Evolutionary conservation across 2,888 invertebrate genomes (phyloP), one percentile per base, ranked within the genome.

Genomic region (Abscondita cerata): DNA sequence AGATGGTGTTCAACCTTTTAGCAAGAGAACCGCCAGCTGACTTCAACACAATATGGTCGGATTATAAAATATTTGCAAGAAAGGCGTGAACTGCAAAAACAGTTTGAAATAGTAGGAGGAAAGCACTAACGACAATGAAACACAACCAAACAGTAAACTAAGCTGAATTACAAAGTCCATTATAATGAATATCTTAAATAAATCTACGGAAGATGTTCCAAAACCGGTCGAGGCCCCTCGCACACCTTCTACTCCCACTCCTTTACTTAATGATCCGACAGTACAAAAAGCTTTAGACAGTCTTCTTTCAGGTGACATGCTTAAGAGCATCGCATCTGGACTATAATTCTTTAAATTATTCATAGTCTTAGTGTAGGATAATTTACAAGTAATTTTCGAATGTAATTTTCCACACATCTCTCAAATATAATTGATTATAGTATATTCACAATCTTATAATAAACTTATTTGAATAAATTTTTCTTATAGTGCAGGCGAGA

Each of bases 211-310:
- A 5, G 74, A 77, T 0, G 68, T 80, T 0, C 70, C 75, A 0
- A 73, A 76, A 55, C 73, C 76, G 31, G 76, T 76, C 33, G 78
- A 56, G 51, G 69, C 73, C 5, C 75, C 76, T 33, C 64, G 68
- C 51, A 68, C 78, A 57, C 65, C 73, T 40, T 62, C 73, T 11
- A 67, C 73, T 6, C 73, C 80, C 2, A 75, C 78, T 4, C 80
- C 80, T 5, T 78, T 93, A n/a, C 81, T 93, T 15, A 89, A 88
- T 63, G 92, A 93, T 77, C 88, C 90, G 0, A 88, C 89, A 1
- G 89, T 93, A 9, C 89, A 91, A 79, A 91, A 89, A 79, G 92
- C 93, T 0, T 80, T 93, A 52, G 91, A 93, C 74, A 90, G 89
- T 60, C 80, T 87, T 36, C 78, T 87, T 44, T 83, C 84, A 68